Evolutionary conservation across 2,113 vertebrate genomes (phyloP).

Genomic region (Stomatorhinus ivindoensis): DNA sequence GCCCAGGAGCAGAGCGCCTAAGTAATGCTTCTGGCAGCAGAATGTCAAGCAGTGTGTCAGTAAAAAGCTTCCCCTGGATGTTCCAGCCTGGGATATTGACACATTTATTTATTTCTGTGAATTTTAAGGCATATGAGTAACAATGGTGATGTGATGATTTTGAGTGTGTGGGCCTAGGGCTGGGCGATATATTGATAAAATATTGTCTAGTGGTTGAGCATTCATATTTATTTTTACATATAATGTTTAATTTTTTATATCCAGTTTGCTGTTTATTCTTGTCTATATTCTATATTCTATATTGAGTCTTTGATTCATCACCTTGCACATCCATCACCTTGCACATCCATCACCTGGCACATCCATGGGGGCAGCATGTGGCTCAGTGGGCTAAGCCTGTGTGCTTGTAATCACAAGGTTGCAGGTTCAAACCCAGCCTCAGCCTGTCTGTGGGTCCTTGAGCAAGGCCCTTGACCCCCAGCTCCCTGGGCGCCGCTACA

Average conservation of each 20-base stretch:
- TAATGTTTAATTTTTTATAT: not conserved
- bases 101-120: not conserved
- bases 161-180: not conserved
- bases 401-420: no score
- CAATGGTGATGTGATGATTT: not conserved
- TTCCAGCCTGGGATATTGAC: not conserved
- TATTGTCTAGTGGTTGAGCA: not conserved
- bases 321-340: no score
- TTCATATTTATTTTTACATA: not conserved
- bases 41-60: not conserved
- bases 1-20: not conserved
- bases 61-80: not conserved
- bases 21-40: not conserved
- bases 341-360: no score
- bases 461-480: no score
- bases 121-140: not conserved
- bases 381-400: no score
- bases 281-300: no score
- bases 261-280: no score
- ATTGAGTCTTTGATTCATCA: no score
- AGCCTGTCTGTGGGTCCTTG: no score
- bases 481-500: no score
- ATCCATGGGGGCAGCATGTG: no score
- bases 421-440: no score
- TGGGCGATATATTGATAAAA: not conserved